A percentile compares a stretch with the other conserved stretches of the same genome.
phyloP scores from a whole-genome alignment of 35 echinoderm and acorn worm species.

The Chiridota heheva region DNA sequence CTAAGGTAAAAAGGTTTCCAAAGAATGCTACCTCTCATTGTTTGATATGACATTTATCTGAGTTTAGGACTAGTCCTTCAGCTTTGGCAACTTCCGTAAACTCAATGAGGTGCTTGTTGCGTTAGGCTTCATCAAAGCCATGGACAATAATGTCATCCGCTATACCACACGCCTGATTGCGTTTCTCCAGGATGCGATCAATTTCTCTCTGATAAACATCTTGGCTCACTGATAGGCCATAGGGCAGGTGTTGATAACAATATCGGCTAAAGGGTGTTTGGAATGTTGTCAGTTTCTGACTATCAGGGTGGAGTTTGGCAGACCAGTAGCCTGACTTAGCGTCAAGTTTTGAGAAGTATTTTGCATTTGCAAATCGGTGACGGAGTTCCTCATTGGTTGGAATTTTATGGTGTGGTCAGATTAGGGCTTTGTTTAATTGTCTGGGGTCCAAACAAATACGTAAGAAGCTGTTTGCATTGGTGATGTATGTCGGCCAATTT shows the following conservation, averaged over 20 bases:
- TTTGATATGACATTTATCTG: background rate
- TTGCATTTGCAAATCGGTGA: too few relatives aligned
- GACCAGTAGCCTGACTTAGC: too few relatives aligned
- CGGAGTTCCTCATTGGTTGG: too few relatives aligned
- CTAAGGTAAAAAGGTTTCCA: background rate
- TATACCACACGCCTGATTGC: background rate
- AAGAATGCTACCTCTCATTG: background rate
- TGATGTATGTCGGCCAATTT: too few relatives aligned
- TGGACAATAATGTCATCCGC: background rate
- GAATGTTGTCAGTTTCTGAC: too few relatives aligned
- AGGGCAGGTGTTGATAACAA: background rate
- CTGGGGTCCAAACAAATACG: background rate
- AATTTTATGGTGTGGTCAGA: background rate
- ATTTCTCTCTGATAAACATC: background rate
- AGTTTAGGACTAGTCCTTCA: conserved; percentile 3
- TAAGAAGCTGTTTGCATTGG: background rate
- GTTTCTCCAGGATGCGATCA: background rate
- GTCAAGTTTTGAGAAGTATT: too few relatives aligned
- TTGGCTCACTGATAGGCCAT: background rate
- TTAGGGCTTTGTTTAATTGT: background rate
- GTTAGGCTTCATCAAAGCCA: background rate
- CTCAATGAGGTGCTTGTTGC: background rate
- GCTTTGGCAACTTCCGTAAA: background rate
- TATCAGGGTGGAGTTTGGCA: too few relatives aligned
- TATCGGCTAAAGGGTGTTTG: too few relatives aligned